phyloP scores from a whole-genome alignment of 2,113 vertebrate species.

The Probosciger aterrimus region DNA sequence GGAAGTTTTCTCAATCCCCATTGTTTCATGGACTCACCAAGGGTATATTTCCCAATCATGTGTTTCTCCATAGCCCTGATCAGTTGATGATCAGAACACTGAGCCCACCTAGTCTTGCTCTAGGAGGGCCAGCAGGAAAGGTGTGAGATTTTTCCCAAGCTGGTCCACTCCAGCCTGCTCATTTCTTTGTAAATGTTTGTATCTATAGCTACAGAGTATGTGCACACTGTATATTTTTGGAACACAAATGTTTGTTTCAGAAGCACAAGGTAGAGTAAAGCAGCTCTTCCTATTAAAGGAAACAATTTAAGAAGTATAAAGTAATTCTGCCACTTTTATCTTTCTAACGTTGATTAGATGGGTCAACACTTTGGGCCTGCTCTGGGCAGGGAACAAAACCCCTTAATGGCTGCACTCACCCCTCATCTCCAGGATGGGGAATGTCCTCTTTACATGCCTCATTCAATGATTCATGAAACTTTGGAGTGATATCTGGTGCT shows the following conservation, averaged over 20 bases:
- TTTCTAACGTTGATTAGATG: neutral
- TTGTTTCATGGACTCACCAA: neutral
- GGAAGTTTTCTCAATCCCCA: neutral
- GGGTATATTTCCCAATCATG: accelerated
- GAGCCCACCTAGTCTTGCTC: neutral
- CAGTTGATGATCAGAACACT: accelerated
- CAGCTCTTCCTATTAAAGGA: constrained; percentile 37
- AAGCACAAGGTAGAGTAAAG: neutral
- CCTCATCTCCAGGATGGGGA: neutral
- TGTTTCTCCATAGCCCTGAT: neutral
- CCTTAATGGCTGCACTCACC: neutral
- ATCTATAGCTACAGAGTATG: neutral
- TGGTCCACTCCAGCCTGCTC: neutral
- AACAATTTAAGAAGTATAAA: neutral
- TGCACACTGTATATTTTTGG: constrained; percentile 35
- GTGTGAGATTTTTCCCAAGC: neutral
- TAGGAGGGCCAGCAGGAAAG: neutral
- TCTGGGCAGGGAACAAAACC: neutral
- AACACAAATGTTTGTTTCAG: neutral
- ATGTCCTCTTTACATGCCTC: neutral
- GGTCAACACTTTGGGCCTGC: neutral
- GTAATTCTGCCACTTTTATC: neutral
- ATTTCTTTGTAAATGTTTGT: constrained; percentile 30
- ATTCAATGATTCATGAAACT: neutral
- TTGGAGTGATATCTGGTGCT: neutral